Evolutionary conservation across 2,888 invertebrate species (phyloP).

Genomic region (Quadriops clusia): DNA sequence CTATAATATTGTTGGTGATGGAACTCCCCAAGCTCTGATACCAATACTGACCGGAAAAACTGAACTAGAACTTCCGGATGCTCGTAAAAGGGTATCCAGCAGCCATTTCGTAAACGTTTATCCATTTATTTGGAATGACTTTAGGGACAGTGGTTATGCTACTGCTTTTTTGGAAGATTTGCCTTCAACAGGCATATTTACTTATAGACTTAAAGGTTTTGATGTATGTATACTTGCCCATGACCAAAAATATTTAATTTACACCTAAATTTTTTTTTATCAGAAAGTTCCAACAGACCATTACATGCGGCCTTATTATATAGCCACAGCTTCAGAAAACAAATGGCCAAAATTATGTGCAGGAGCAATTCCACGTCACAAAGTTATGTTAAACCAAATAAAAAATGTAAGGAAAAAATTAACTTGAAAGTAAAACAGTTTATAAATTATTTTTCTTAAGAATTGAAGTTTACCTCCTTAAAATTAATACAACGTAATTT

Average conservation of each 20-base stretch:
- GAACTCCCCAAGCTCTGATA: slow-evolving; percentile 76
- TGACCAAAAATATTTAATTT: background rate
- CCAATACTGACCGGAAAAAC: slow-evolving; percentile 77
- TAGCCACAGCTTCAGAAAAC: slow-evolving; percentile 56
- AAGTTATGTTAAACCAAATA: slow-evolving; percentile 51
- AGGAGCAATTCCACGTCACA: slow-evolving; percentile 60
- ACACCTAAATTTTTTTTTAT: slow-evolving; percentile 3
- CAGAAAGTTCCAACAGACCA: slow-evolving; percentile 74
- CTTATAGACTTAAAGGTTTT: slow-evolving; percentile 83
- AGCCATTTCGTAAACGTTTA: slow-evolving; percentile 62
- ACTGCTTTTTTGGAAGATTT: slow-evolving; percentile 83
- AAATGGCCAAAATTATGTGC: slow-evolving; percentile 52
- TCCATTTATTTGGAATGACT: slow-evolving; percentile 79
- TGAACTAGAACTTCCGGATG: slow-evolving; percentile 81
- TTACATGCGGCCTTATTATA: slow-evolving; percentile 71
- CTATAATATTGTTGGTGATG: slow-evolving; percentile 76
- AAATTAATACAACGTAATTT: slow-evolving; percentile 15
- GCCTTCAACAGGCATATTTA: slow-evolving; percentile 75
- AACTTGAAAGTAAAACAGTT: background rate
- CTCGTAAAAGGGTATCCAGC: slow-evolving; percentile 55
- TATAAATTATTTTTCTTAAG: slow-evolving; percentile 2
- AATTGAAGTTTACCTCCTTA: background rate
- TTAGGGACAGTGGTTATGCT: slow-evolving; percentile 55
- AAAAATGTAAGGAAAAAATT: slow-evolving; percentile 56
- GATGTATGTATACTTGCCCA: slow-evolving; percentile 25